Percentiles rank a stretch among this genome's conserved stretches.
Conservation (phyloP, 1,140 invertebrate genomes). For the Leptinotarsa undecemlineata region DNA sequence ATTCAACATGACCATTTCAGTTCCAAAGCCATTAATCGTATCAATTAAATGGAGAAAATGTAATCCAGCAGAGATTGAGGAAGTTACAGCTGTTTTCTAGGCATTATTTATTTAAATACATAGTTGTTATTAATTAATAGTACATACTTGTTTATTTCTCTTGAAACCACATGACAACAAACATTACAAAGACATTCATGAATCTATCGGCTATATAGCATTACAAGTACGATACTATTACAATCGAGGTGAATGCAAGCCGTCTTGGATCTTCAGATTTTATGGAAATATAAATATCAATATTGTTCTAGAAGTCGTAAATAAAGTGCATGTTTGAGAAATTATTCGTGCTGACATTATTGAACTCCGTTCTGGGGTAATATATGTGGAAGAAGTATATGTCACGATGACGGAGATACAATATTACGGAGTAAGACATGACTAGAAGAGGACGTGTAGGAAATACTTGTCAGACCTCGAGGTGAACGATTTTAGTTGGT, state of each 20-base stretch:
- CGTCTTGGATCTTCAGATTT: neutral
- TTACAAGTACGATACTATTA: constrained; percentile 6
- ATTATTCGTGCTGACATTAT: constrained; percentile 1
- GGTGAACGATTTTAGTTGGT: too few species aligned
- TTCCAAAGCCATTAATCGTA: neutral
- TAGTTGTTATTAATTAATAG: constrained; percentile 6
- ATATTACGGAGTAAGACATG: too few species aligned
- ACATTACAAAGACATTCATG: neutral
- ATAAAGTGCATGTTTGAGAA: neutral
- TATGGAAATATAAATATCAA: constrained; percentile 3
- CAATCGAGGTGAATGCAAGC: neutral
- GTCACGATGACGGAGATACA: too few species aligned
- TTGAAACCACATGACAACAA: constrained; percentile 5
- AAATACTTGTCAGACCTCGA: too few species aligned
- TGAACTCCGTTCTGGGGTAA: neutral
- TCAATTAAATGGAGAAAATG: constrained; percentile 3
- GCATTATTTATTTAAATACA: neutral
- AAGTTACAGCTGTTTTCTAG: neutral
- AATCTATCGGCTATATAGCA: neutral
- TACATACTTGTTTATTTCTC: constrained; percentile 1
- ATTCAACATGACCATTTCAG: neutral
- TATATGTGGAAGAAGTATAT: neutral
- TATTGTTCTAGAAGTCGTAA: neutral
- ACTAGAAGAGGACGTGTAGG: too few species aligned
- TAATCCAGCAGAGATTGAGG: neutral